phyloP scores from a whole-genome alignment of 2,888 invertebrate species.

The Busseola fusca region DNA sequence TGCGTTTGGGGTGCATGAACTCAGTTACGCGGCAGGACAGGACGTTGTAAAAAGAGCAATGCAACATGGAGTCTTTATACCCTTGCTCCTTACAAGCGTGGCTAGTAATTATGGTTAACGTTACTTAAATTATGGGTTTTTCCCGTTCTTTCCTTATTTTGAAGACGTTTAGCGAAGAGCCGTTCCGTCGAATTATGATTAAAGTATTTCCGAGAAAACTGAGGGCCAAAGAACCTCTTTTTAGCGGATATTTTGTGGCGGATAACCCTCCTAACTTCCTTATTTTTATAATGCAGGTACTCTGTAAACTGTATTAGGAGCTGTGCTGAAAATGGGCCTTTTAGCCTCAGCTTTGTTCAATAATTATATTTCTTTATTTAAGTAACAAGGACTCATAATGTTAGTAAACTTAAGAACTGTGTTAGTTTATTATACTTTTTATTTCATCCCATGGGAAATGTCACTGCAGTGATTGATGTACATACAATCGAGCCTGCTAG shows the following conservation, averaged over 20 bases:
- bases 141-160: conserved; percentile 24
- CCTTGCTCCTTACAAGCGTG: conserved; percentile 34
- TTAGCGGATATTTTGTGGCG: background rate
- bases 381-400: no score
- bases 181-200: conserved; percentile 3
- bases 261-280: background rate
- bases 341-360: background rate
- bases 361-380: background rate
- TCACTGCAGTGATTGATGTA: no score
- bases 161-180: conserved; percentile 13
- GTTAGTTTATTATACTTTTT: no score
- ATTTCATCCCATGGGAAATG: no score
- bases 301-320: background rate
- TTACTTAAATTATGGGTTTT: conserved; percentile 37
- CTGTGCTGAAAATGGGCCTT: background rate
- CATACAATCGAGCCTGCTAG: no score
- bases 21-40: conserved; percentile 53
- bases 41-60: conserved; percentile 56
- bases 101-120: conserved; percentile 50
- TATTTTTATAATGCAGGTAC: background rate
- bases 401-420: no score
- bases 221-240: background rate
- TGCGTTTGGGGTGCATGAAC: conserved; percentile 59
- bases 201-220: conserved; percentile 11
- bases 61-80: conserved; percentile 40